Conservation (phyloP, 2,113 vertebrate genomes). For the Ptilonorhynchus violaceus region DNA sequence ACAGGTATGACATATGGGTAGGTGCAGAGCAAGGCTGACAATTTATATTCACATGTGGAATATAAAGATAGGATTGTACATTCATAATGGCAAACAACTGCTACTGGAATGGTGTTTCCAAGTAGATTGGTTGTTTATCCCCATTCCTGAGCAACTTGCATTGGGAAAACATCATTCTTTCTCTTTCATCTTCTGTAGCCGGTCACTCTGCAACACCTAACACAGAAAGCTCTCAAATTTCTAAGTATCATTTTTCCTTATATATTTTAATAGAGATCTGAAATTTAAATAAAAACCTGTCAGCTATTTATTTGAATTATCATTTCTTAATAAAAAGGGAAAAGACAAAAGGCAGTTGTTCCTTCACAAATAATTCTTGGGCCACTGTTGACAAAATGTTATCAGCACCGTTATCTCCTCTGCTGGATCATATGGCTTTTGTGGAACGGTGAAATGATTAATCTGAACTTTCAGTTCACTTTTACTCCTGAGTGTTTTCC, state of each 20-base stretch:
- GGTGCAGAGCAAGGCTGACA: slow-evolving; percentile 8
- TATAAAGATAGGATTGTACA: slow-evolving; percentile 52
- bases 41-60: slow-evolving; percentile 54
- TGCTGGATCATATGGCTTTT: not conserved
- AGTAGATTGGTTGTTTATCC: slow-evolving; percentile 15
- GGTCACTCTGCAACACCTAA: not conserved
- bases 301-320: not conserved
- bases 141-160: not conserved
- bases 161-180: not conserved
- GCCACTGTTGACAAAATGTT: not conserved
- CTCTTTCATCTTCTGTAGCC: not conserved
- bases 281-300: not conserved
- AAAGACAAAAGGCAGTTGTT: not conserved
- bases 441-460: not conserved
- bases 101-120: slow-evolving; percentile 2
- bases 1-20: slow-evolving; percentile 23
- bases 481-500: not conserved
- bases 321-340: not conserved
- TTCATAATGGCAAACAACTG: not conserved
- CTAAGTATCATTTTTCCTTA: not conserved
- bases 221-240: not conserved
- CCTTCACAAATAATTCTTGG: not conserved
- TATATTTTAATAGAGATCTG: not conserved
- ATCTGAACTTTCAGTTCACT: not conserved
- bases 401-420: not conserved